Evolutionary conservation across 2,888 invertebrate species (phyloP).

Genomic region (Eristalis tenax): DNA sequence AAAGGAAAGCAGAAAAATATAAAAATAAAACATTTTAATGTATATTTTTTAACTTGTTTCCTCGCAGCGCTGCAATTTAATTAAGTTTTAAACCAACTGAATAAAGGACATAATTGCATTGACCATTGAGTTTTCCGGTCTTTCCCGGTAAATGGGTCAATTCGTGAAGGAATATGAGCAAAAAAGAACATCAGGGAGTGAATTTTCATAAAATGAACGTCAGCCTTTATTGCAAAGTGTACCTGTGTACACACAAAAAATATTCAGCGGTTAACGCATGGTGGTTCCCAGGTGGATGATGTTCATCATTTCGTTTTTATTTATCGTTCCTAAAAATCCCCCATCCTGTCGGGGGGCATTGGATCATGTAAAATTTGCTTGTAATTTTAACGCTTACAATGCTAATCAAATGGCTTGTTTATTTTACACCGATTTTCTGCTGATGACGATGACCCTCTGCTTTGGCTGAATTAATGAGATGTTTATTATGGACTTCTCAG

Average conservation of each 20-base stretch:
- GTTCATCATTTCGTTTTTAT: neutral
- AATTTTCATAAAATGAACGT: conserved; percentile 35
- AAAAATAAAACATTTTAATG: conserved; percentile 40
- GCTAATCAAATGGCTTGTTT: neutral
- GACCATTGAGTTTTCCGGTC: conserved; percentile 11
- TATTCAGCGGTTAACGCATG: neutral
- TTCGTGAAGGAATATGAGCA: conserved; percentile 14
- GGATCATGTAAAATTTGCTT: neutral
- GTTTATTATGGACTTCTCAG: neutral
- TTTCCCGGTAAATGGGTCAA: conserved; percentile 48
- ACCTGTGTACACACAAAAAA: neutral
- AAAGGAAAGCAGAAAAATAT: neutral
- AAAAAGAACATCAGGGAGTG: neutral
- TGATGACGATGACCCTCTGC: neutral
- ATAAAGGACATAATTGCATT: conserved; percentile 67
- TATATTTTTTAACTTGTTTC: neutral
- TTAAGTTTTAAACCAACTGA: conserved; percentile 57
- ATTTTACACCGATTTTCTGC: neutral
- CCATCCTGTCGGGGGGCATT: neutral
- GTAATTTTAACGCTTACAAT: neutral
- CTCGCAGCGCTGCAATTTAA: conserved; percentile 48
- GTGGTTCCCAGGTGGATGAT: neutral
- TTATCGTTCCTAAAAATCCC: neutral
- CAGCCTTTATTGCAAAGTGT: neutral
- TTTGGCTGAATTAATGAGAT: neutral